These are phyloP conservation scores for Poecilia gillii DNA, from an alignment of 2,797 vertebrate genomes.

Conservation along the genomic window DNA sequence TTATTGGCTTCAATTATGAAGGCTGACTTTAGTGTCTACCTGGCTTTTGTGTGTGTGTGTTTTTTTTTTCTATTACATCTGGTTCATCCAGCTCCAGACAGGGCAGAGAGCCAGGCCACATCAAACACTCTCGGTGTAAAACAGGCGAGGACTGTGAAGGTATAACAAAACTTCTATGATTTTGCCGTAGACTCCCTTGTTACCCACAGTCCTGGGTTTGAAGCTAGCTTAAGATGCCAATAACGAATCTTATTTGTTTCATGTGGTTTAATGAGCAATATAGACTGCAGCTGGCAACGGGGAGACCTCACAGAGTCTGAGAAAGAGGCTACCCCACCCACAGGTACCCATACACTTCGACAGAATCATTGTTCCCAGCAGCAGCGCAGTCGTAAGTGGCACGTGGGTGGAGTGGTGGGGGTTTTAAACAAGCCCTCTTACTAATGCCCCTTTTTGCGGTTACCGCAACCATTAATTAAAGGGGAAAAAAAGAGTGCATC, in stretches of 20 bases:
- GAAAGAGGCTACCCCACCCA: constrained; percentile 57
- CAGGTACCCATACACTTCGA: constrained; percentile 57
- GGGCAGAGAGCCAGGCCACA: constrained; percentile 74
- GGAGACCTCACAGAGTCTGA: constrained; percentile 73
- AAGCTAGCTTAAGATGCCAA: constrained; percentile 57
- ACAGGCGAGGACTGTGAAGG: constrained; percentile 51
- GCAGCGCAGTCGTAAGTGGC: constrained; percentile 45
- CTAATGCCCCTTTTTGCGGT: constrained; percentile 70
- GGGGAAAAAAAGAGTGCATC: constrained; percentile 73
- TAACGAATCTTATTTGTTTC: constrained; percentile 80
- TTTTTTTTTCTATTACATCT: constrained; percentile 69
- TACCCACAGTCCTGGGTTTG: constrained; percentile 29
- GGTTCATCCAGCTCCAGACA: constrained; percentile 67
- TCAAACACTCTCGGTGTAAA: constrained; percentile 72
- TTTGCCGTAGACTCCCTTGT: constrained; percentile 25
- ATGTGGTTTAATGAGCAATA: constrained; percentile 81
- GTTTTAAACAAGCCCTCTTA: constrained; percentile 43
- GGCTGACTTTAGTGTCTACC: constrained; percentile 77
- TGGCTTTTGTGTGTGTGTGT: constrained; percentile 63
- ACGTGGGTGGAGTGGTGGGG: constrained; percentile 53
- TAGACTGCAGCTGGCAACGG: constrained; percentile 70
- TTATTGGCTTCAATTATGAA: constrained; percentile 83
- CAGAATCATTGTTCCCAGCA: constrained; percentile 71
- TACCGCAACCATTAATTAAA: constrained; percentile 80
- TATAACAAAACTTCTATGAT: constrained; percentile 37